A percentile compares a stretch with the other conserved stretches of the same genome.
These are phyloP conservation scores for Drosophila fuyamai DNA, from an alignment of 1,140 invertebrate species.

Conservation along the genomic window DNA sequence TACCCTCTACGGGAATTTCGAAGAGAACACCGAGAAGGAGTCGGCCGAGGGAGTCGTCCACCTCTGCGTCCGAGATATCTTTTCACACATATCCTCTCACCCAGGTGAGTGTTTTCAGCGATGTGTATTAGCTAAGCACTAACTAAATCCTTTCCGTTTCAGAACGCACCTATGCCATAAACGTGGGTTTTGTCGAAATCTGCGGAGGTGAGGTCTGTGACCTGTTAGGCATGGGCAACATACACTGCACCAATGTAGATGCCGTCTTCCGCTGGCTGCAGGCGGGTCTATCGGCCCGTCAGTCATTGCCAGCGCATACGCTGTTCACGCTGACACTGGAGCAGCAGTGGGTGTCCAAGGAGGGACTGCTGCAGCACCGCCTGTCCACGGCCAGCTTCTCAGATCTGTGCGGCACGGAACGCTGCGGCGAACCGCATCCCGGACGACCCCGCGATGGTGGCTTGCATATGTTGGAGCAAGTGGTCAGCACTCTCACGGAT, in stretches of 20 bases:
- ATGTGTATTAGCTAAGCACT: too few species aligned
- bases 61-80: conserved; percentile 90
- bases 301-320: conserved; percentile 84
- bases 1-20: conserved; percentile 90
- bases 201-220: conserved; percentile 86
- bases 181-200: conserved; percentile 89
- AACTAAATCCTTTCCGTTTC: neutral
- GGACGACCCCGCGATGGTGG: conserved; percentile 85
- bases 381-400: conserved; percentile 90
- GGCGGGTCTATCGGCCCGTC: conserved; percentile 83
- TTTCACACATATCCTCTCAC: conserved; percentile 87
- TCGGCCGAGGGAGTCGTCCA: conserved; percentile 91
- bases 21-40: conserved; percentile 89
- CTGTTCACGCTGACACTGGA: conserved; percentile 89
- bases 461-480: conserved; percentile 87
- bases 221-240: conserved; percentile 86
- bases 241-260: conserved; percentile 85
- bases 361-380: conserved; percentile 85
- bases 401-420: conserved; percentile 88
- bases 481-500: conserved; percentile 87
- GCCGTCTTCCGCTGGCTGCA: conserved; percentile 87
- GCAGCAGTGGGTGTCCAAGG: conserved; percentile 87
- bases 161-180: conserved; percentile 87
- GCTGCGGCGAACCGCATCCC: conserved; percentile 85
- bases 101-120: conserved; percentile 57